Percentiles rank a stretch among this genome's conserved stretches.
These are phyloP conservation scores for Calephelis nemesis DNA, from an alignment of 1,140 invertebrate genomes.

Conservation along the genomic window DNA sequence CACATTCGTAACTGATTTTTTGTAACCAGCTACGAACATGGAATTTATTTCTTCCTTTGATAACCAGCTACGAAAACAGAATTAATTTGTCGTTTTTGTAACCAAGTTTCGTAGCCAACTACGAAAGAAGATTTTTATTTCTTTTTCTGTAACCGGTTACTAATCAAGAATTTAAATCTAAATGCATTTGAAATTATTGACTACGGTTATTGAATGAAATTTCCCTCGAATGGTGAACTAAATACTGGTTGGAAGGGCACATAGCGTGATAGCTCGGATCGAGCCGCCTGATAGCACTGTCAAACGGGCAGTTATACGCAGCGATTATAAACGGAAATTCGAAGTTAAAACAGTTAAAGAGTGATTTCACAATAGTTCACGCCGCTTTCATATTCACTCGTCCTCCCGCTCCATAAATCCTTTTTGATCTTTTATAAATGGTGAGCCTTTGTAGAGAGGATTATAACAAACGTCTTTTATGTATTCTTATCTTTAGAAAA, in stretches of 20 bases:
- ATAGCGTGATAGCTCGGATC: constrained; percentile 27
- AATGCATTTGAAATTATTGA: constrained; percentile 11
- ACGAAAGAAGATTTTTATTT: too few relatives aligned
- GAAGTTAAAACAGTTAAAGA: constrained; percentile 37
- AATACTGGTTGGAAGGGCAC: constrained; percentile 12
- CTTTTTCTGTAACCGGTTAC: too few relatives aligned
- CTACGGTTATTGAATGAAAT: constrained; percentile 13
- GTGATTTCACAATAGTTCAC: constrained; percentile 35
- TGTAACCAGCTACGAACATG: too few relatives aligned
- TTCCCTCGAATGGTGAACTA: background rate
- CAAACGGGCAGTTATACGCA: constrained; percentile 32
- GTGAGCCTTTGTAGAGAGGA: constrained; percentile 17
- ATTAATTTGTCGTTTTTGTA: too few relatives aligned
- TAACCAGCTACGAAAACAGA: too few relatives aligned
- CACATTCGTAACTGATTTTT: too few relatives aligned
- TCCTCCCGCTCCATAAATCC: constrained; percentile 13
- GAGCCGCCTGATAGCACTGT: constrained; percentile 31
- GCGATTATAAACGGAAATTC: constrained; percentile 45
- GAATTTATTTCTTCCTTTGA: too few relatives aligned
- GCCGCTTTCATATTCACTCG: constrained; percentile 35
- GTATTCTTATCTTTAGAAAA: background rate
- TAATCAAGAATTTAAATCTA: too few relatives aligned
- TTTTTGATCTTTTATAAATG: constrained; percentile 25
- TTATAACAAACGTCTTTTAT: constrained; percentile 7
- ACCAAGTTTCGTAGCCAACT: too few relatives aligned